These are phyloP conservation scores for Campylorhamphus procurvoides DNA, from an alignment of 2,113 vertebrate genomes.

Conservation along the genomic window DNA sequence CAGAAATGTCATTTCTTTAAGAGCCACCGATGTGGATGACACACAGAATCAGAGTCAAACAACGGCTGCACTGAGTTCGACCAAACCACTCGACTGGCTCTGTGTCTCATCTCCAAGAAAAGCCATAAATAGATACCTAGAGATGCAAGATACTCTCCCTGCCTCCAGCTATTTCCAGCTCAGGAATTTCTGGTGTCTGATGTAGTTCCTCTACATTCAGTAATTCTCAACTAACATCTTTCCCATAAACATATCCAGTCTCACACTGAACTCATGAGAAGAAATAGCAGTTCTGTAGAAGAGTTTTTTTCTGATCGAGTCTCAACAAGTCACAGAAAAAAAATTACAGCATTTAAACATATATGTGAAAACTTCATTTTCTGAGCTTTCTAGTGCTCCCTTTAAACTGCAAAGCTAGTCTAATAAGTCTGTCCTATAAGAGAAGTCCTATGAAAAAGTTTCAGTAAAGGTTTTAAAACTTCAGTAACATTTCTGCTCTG, in stretches of 20 bases:
- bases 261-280: background rate
- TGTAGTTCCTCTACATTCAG: background rate
- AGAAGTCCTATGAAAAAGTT: background rate
- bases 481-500: background rate
- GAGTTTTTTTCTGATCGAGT: background rate
- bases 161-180: background rate
- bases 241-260: background rate
- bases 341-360: background rate
- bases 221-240: background rate
- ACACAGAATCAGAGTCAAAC: background rate
- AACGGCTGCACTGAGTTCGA: background rate
- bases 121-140: background rate
- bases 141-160: background rate
- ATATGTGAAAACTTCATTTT: background rate
- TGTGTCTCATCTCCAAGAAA: background rate
- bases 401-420: background rate
- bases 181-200: background rate
- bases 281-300: background rate
- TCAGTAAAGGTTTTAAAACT: background rate
- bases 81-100: background rate
- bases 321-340: background rate
- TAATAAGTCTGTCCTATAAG: background rate
- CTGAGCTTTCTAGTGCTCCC: background rate
- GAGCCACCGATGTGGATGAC: background rate
- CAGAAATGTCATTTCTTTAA: background rate